Conservation (phyloP, 2,888 invertebrate species). For the Allygus modestus region DNA sequence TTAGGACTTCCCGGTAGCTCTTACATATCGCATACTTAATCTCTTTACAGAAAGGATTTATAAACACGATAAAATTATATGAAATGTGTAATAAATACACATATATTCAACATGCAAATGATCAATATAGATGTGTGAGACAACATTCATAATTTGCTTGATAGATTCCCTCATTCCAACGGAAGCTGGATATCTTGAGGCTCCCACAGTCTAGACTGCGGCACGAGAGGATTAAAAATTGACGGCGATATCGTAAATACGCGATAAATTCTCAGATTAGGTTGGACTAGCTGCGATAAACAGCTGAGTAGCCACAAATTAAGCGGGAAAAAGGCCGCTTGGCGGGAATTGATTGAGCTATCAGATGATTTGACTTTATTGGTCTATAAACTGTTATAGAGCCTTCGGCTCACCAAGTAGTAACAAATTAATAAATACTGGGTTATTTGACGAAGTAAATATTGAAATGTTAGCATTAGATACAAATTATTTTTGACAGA, state of each 20-base stretch:
- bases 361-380: constrained; percentile 37
- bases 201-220: neutral
- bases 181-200: no score
- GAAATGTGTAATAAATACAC: no score
- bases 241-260: neutral
- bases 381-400: constrained; percentile 35
- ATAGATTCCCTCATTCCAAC: no score
- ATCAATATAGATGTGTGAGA: no score
- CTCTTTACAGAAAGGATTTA: no score
- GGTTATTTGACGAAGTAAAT: neutral
- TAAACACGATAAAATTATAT: no score
- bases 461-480: neutral
- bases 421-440: constrained; percentile 17
- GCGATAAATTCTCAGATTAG: neutral
- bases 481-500: no score
- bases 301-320: constrained; percentile 42
- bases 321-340: constrained; percentile 8
- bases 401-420: constrained; percentile 1
- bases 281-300: constrained; percentile 4
- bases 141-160: no score
- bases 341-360: constrained; percentile 48
- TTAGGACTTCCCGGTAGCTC: no score
- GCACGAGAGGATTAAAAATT: neutral
- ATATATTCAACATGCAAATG: no score
- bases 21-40: no score